These are phyloP conservation scores for Ciconia nigra DNA, from an alignment of 2,797 vertebrate genomes.

Conservation along the genomic window DNA sequence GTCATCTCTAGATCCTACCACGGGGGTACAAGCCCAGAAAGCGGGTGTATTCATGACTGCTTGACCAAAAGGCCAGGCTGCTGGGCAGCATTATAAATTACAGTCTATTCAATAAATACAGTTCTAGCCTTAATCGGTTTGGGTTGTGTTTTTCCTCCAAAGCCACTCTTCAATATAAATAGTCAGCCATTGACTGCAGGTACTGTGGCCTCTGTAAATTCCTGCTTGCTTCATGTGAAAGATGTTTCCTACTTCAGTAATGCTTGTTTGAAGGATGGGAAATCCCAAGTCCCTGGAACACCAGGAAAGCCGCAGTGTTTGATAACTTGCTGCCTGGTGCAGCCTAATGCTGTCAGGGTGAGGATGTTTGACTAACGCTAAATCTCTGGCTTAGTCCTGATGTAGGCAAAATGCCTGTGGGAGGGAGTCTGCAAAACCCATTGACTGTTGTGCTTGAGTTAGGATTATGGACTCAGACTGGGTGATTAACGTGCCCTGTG, in stretches of 20 bases:
- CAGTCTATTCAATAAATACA: neutral
- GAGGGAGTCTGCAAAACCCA: slow-evolving; percentile 38
- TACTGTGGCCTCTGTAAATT: neutral
- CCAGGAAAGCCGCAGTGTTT: neutral
- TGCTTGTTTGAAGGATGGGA: neutral
- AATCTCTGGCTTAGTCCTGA: neutral
- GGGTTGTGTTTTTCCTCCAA: neutral
- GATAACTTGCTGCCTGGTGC: neutral
- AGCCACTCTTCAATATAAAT: neutral
- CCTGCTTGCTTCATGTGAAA: neutral
- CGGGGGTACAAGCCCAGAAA: neutral
- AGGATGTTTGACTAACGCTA: neutral
- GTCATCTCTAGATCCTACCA: neutral
- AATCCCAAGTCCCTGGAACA: neutral
- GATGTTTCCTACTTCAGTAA: neutral
- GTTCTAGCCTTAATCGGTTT: neutral
- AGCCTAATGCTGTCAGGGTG: neutral
- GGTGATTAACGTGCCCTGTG: neutral
- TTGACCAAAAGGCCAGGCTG: neutral
- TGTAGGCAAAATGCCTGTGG: neutral
- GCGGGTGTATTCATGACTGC: neutral
- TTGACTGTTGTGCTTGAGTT: neutral
- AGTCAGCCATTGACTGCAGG: neutral
- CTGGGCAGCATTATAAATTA: neutral
- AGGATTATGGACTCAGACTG: slow-evolving; percentile 61